Evolutionary conservation across 2,888 invertebrate species (phyloP).

Genomic region (Dynastes tityus): DNA sequence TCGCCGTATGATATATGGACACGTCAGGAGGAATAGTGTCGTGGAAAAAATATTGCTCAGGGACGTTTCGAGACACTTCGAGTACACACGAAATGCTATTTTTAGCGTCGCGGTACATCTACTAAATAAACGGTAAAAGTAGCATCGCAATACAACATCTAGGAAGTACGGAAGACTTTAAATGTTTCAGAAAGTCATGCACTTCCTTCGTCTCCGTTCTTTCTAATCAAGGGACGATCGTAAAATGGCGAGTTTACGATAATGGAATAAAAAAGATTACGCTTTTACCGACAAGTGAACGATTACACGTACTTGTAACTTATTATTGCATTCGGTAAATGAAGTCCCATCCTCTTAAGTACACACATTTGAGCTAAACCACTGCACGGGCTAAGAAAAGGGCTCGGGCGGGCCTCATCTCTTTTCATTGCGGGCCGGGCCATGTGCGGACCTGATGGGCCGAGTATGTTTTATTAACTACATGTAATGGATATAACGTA

Average conservation of each 20-base stretch:
- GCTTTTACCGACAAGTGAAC: neutral
- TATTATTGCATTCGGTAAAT: neutral
- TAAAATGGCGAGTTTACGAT: conserved; percentile 5
- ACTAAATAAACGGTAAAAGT: neutral
- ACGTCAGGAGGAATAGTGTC: conserved; percentile 20
- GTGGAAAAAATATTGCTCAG: conserved; percentile 26
- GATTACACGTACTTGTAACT: neutral
- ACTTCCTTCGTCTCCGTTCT: neutral
- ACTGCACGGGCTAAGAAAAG: too few relatives aligned
- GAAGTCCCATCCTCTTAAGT: too few relatives aligned
- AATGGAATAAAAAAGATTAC: neutral
- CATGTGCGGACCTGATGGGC: too few relatives aligned
- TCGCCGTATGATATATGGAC: conserved; percentile 21
- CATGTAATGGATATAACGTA: too few relatives aligned
- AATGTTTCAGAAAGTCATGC: neutral
- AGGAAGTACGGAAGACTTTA: neutral
- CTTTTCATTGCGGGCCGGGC: too few relatives aligned
- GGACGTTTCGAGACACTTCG: conserved; percentile 19
- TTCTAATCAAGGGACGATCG: conserved; percentile 6
- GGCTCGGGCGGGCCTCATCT: too few relatives aligned
- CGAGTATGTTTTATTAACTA: too few relatives aligned
- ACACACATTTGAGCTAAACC: too few relatives aligned
- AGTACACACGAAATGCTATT: conserved; percentile 5
- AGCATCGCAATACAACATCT: neutral
- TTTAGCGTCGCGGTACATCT: conserved; percentile 2